Evolutionary conservation across 2,113 vertebrate genomes (phyloP), one percentile per base, ranked within the genome.

Genomic region (Pandion haliaetus): DNA sequence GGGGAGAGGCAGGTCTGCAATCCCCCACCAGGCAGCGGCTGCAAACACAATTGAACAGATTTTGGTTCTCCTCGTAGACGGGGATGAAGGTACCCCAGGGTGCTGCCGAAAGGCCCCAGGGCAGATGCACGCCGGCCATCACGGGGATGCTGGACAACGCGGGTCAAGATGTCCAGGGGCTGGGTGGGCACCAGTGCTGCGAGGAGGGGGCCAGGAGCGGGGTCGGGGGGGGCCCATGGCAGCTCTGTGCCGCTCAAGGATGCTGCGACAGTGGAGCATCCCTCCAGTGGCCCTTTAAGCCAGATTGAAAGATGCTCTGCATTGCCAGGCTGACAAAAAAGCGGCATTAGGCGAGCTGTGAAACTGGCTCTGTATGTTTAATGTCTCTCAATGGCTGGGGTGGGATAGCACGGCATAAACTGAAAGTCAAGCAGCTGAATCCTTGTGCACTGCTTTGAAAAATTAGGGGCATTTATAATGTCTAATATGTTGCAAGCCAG

Each of bases 381-480:
- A 96, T 94, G 92, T 95, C 94, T 93, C 94, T 95, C 86, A 74
- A 66, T 95, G 96, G 95, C 73, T 92, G 96, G 96, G 95, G 76
- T 93, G 95, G 96, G 95, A 97, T 78, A 20, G 88, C 93, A 15
- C 40, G 2, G 95, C 87, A 79, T 34, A 84, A 87, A 17, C 83
- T 15, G 91, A 42, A 87, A 97, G 94, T 76, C 96, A 92, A 89
- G 96, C 96, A 95, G 94, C 95, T 94, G 92, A 90, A 96, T 95
- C 94, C 89, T 93, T 91, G 88, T 95, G 91, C 91, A 74, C 93
- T 44, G 95, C 96, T 93, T 96, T 91, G 95, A 96, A 97, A 97
- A 97, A 96, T 95, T 95, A 96, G 96, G 96, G 88, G 91, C 91
- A 93, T 96, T 95, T 94, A 90, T 94, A 96, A 96, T 91, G 93